Base-by-base conservation (phyloP, 1,140 invertebrate genomes). In the Brachionus koreanus region DNA sequence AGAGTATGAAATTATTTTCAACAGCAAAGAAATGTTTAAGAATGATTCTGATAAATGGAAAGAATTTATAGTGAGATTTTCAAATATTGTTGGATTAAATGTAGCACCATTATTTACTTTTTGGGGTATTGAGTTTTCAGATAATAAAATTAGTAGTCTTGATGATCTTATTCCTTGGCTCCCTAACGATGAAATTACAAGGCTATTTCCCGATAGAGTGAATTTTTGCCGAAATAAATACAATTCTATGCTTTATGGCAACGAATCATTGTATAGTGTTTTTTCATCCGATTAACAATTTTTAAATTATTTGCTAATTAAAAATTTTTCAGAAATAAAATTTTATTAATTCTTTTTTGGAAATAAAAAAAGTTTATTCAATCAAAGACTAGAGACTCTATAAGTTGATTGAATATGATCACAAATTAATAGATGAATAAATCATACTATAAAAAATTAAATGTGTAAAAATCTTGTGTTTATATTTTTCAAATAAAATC, bases 21-120 rank as follows among this genome's bases (percentile, higher is more conserved):
- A 57, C 35, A 39, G 16, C 3, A 39, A 39, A 16, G 39, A 57
- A 10, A 52, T 61, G 6, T 79, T 42, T 43, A 57, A 79, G 23
- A 61, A 4, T 43, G 76, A 79, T 10, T 12, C 10, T 23, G 49
- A 79, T 19, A 79, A 79, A 79, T 79, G 76, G 76, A 52, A 79
- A 23, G 33, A 79, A n/a, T 79, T 57, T 57, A 79, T 79, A 37
- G n/a, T 37, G 12, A 37, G 76, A 42, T 79, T 61, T 65, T 79
- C 76, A 6, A 79, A 57, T 29, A 57, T 61, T 39, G 76, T 79
- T n/a, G 76, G 76, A 29, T 23, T 61, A 7, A 65, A 79, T 43
- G 76, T 79, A 3, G 16, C 29, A 37, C 76, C 76, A 10, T 35
- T 79, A 49, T 79, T 79, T 5, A 10, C 19, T 25, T 79, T 79